phyloP scores from a whole-genome alignment of 2,888 invertebrate species.

The Nephrocerus scutellatus region DNA sequence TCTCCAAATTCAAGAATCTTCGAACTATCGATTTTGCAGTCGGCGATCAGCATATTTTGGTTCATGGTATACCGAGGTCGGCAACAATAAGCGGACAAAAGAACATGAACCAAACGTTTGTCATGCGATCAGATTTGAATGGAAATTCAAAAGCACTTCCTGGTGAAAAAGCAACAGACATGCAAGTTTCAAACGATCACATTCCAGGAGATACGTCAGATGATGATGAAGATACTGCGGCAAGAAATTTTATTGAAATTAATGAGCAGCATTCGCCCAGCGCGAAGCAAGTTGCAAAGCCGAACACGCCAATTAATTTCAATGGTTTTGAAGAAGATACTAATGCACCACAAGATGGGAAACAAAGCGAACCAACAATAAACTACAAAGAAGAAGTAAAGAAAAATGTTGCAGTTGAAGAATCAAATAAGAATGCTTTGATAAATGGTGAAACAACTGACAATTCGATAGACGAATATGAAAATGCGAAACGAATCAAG shows the following conservation, averaged over 20 bases:
- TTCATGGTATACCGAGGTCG: constrained; percentile 41
- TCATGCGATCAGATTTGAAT: constrained; percentile 25
- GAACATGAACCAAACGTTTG: constrained; percentile 33
- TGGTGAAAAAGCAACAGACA: background rate
- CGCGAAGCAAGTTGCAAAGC: too few species aligned
- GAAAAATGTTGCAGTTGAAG: too few species aligned
- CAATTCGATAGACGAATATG: too few species aligned
- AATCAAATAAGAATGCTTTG: too few species aligned
- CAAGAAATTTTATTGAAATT: too few species aligned
- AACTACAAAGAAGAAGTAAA: background rate
- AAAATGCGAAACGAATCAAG: too few species aligned
- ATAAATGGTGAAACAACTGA: too few species aligned
- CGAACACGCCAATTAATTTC: constrained; percentile 22
- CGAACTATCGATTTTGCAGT: constrained; percentile 41
- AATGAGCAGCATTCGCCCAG: too few species aligned
- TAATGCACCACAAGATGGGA: background rate
- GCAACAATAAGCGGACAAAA: constrained; percentile 29
- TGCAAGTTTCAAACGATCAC: constrained; percentile 18
- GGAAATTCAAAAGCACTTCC: too few species aligned
- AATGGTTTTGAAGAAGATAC: background rate
- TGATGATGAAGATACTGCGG: constrained; percentile 13
- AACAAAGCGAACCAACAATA: background rate
- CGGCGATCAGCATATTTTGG: constrained; percentile 43
- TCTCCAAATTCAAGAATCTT: constrained; percentile 45
- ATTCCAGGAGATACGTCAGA: constrained; percentile 15